Percentiles rank a stretch among this genome's conserved stretches.
Evolutionary conservation across 2,888 invertebrate species (phyloP).

Genomic region (Halocaridina rubra): DNA sequence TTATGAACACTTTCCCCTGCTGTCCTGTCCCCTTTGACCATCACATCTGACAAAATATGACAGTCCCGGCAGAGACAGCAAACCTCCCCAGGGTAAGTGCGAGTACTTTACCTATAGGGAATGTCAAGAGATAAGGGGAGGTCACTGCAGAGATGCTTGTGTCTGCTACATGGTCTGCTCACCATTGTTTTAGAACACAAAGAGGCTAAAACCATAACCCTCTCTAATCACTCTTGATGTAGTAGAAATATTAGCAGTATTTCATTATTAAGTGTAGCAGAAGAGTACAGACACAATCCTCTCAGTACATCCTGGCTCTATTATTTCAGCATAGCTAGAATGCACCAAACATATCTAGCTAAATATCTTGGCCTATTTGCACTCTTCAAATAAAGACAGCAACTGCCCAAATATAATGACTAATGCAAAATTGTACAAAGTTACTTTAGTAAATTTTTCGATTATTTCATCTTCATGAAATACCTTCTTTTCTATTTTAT

Average conservation of each 20-base stretch:
- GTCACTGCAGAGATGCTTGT: constrained; percentile 48
- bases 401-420: constrained; percentile 52
- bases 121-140: constrained; percentile 48
- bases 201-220: too few species aligned
- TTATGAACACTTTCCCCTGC: constrained; percentile 45
- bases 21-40: constrained; percentile 16
- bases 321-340: constrained; percentile 56
- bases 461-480: constrained; percentile 11
- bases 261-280: constrained; percentile 32
- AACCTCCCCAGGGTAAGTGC: constrained; percentile 32
- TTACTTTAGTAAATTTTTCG: constrained; percentile 51
- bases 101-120: constrained; percentile 48
- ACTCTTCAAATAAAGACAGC: constrained; percentile 54
- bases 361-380: constrained; percentile 55
- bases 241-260: too few species aligned
- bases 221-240: too few species aligned
- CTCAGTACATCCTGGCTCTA: constrained; percentile 51
- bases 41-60: constrained; percentile 6
- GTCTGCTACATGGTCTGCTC: constrained; percentile 42
- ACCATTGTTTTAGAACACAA: too few species aligned
- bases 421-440: constrained; percentile 58
- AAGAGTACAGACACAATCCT: constrained; percentile 52
- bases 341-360: constrained; percentile 54
- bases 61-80: constrained; percentile 49
- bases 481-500: not conserved